Conservation (phyloP, 2,888 invertebrate genomes). For the Epinotia bilunana region DNA sequence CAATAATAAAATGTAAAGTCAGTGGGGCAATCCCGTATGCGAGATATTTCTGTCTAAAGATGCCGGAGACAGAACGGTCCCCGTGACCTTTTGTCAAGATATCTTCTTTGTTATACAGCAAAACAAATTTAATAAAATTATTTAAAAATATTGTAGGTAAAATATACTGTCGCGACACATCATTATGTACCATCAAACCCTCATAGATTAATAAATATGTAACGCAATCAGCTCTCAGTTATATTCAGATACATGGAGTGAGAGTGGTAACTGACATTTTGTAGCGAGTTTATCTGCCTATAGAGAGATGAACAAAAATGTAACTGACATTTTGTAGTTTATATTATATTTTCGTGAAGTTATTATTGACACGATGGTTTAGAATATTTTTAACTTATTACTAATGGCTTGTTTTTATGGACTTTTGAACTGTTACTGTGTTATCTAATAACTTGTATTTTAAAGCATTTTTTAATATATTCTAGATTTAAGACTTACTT, state of each 20-base stretch:
- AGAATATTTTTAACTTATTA: slow-evolving; percentile 16
- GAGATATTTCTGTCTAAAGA: not conserved
- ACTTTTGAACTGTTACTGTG: slow-evolving; percentile 34
- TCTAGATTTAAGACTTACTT: slow-evolving; percentile 22
- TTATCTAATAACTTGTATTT: slow-evolving; percentile 32
- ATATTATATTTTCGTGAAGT: not conserved
- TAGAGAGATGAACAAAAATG: not conserved
- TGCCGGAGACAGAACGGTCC: not conserved
- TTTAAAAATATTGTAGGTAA: not conserved
- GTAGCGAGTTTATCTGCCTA: too few relatives aligned
- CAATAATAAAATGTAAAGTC: not conserved
- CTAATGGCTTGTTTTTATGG: slow-evolving; percentile 27
- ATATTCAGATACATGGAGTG: not conserved
- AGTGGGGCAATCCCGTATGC: not conserved
- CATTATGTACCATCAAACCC: too few relatives aligned
- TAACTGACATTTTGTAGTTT: too few relatives aligned
- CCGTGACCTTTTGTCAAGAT: not conserved
- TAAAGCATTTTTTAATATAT: slow-evolving; percentile 35
- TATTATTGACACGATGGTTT: not conserved
- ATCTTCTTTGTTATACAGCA: not conserved
- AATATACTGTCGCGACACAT: not conserved
- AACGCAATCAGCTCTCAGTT: not conserved
- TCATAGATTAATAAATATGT: not conserved
- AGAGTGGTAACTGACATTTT: not conserved
- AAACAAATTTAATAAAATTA: not conserved